A percentile compares a stretch with the other conserved stretches of the same genome.
Conservation (phyloP, 1,140 invertebrate genomes). For the Drosophila leontia region DNA sequence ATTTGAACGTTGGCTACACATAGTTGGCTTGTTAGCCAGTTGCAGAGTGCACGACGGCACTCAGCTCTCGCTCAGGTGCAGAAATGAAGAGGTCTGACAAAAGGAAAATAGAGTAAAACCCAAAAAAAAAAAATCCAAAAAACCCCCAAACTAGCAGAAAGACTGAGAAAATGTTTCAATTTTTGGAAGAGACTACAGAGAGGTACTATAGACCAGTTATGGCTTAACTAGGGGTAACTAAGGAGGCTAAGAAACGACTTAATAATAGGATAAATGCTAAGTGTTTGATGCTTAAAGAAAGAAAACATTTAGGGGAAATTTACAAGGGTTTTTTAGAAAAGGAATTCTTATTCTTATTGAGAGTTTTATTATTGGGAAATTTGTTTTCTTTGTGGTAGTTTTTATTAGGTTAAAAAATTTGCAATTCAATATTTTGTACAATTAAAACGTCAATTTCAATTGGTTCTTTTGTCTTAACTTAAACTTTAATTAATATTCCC, state of each 20-base stretch:
- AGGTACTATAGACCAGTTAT: slow-evolving; percentile 9
- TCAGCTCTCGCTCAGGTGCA: slow-evolving; percentile 48
- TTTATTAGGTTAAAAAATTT: too few species aligned
- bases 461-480: neutral
- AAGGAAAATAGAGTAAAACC: neutral
- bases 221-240: slow-evolving; percentile 22
- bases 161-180: slow-evolving; percentile 53
- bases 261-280: too few species aligned
- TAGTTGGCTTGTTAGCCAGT: slow-evolving; percentile 77
- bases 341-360: neutral
- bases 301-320: too few species aligned
- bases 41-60: slow-evolving; percentile 69
- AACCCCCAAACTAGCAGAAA: slow-evolving; percentile 16
- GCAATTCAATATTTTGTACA: too few species aligned
- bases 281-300: neutral
- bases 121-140: neutral
- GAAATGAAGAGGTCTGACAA: slow-evolving; percentile 24
- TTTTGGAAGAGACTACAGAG: slow-evolving; percentile 27
- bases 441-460: neutral
- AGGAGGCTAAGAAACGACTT: neutral
- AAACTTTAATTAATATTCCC: neutral
- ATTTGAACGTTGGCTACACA: slow-evolving; percentile 73
- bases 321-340: neutral
- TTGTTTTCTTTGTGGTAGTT: neutral
- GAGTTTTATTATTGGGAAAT: neutral